Evolutionary conservation across 2,888 invertebrate species (phyloP), one percentile per base, ranked within the genome.

Genomic region (Muscina levida): DNA sequence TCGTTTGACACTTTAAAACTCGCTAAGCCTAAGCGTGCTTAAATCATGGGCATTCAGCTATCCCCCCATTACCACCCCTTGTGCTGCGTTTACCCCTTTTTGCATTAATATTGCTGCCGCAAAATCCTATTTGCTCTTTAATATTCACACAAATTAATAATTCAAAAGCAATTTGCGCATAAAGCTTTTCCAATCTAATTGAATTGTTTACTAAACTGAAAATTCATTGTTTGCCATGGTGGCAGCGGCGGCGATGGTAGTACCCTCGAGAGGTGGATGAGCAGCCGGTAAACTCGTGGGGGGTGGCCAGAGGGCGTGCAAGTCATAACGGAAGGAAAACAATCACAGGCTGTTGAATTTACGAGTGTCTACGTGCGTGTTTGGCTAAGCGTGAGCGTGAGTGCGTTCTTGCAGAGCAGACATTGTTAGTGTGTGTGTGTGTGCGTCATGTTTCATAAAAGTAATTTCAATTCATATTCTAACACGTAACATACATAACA

Each of bases 81-180:
- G n/a, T n/a, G n/a, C n/a, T n/a, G n/a, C n/a, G n/a, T n/a, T n/a
- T n/a, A n/a, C n/a, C n/a, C n/a, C n/a, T n/a, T n/a, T n/a, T n/a
- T 31, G 31, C 31, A 31, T 5, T 3, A 8, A 31, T 31, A 31
- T 8, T 8, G 31, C 31, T 42, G 22, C 51, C 39, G 59, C 59
- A 11, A 39, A 57, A 11, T 39, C 15, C 39, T 59, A 59, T 37
- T 39, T 57, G 57, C 37, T 37, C 37, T 37, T 57, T 37, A 57
- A 59, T 46, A 48, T 19, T 24, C 19, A 15, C 31, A 72, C 51
- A 79, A 75, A 72, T 79, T 76, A 76, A 76, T 76, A 79, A 76
- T 79, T 79, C 65, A 79, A 75, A 72, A 76, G 17, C 62, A 79
- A 75, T 79, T 79, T 79, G 72, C 56, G 68, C 72, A 72, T 75